Evolutionary conservation across 2,888 invertebrate genomes (phyloP), one percentile per base, ranked within the genome.

Genomic region (Nysson spinosus): DNA sequence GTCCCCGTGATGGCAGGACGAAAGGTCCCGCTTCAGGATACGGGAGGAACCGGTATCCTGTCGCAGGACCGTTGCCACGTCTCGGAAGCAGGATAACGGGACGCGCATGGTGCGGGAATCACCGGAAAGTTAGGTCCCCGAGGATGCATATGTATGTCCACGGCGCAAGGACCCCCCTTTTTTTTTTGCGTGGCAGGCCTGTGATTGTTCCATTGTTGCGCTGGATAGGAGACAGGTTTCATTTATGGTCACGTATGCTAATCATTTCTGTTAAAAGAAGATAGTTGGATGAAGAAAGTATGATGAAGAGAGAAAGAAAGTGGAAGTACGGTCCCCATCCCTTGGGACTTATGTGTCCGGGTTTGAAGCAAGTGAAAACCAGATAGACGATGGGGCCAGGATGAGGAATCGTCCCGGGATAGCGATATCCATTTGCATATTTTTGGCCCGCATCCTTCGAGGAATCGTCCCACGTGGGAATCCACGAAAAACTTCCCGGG

Each of bases 31-130:
- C 68, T 71, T 57, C 72, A 74, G 80, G 72, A 83, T 80, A 74
- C 73, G 60, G 69, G 71, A 55, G 69, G 80, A 86, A 87, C 87
- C 87, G 87, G 87, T 87, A 87, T 87, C 85, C 82, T 69, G 77
- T 61, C 62, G 78, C 82, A 86, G 87, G 87, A 86, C 86, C 86
- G 85, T 85, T 86, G 80, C 65, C 60, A 44, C 46, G 56, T 66
- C 63, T 34, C 54, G 56, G 39, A 44, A 54, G 61, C 58, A 71
- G 67, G 67, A 73, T 68, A 69, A 75, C 75, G 68, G 65, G 51
- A 52, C 67, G 57, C 60, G 57, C 58, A 62, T 47, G 56, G n/a
- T n/a, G n/a, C n/a, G 69, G 60, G 73, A 67, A 69, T 67, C 58
- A 49, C 50, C 63, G 70, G 49, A 72, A 72, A 72, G 58, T 64